Evolutionary conservation across 1,140 invertebrate genomes (phyloP), one percentile per base, ranked within the genome.

Genomic region (Ceratitis capitata): DNA sequence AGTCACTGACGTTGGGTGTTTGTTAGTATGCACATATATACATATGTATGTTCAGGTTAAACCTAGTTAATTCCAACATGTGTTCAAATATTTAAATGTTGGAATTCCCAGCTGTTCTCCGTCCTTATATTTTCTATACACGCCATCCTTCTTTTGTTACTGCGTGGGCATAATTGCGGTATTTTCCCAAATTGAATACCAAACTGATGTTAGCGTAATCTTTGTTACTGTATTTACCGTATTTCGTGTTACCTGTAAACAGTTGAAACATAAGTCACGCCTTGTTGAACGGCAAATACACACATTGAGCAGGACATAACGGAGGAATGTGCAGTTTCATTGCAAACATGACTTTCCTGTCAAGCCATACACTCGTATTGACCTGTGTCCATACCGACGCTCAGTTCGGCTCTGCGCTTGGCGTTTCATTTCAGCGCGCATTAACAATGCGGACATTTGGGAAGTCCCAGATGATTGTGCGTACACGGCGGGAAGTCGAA

Each of bases 381-480:
- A 45, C 69, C 39, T 78, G 39, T 42, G 69, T 10, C n/a, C 42
- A n/a, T 19, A 23, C 35, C 12, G 7, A n/a, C n/a, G 39, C 2
- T 45, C 39, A 78, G 0, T 16, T 7, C 0, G 5, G 51, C 51
- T 5, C 56, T 26, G 23, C 26, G 29, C 51, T 26, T 4, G 7
- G 23, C 56, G 5, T 29, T 29, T 9, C n/a, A 2, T 6, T 61
- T 61, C 23, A 23, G 29, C 16, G 58, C 29, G 29, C 58, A 53
- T 53, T 74, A 9, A 23, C 39, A n/a, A 45, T n/a, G 35, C 69
- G 39, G 39, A 78, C 23, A 78, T 39, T 78, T 78, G 69, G 69
- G 69, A 78, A 78, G 42, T 78, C 69, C 69, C 69, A 19, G 23
- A 45, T 35, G 69, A 42, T 39, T 78, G n/a, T 78, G 69, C 69